Evolutionary conservation across 2,888 invertebrate species (phyloP).

Genomic region (Acanthoscelides obtectus): DNA sequence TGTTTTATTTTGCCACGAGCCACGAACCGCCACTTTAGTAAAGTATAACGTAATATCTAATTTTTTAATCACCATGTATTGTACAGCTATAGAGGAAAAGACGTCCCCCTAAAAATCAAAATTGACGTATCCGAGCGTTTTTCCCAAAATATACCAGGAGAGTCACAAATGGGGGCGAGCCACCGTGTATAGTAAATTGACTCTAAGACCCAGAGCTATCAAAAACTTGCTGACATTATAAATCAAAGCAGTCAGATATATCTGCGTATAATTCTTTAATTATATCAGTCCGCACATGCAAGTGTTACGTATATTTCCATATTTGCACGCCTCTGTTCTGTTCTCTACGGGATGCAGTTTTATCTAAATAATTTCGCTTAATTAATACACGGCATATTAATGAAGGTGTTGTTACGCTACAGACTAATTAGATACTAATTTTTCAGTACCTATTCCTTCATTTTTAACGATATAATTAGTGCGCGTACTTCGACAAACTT

Average conservation of each 20-base stretch:
- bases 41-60: too few relatives aligned
- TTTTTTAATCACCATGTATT: too few relatives aligned
- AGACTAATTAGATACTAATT: not conserved
- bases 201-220: not conserved
- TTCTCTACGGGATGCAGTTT: not conserved
- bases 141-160: too few relatives aligned
- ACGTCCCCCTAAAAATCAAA: too few relatives aligned
- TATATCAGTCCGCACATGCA: not conserved
- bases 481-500: not conserved
- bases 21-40: too few relatives aligned
- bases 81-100: too few relatives aligned
- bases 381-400: not conserved
- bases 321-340: not conserved
- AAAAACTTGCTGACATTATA: not conserved
- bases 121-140: too few relatives aligned
- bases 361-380: not conserved
- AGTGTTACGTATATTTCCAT: not conserved
- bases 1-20: too few relatives aligned
- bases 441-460: not conserved
- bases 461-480: not conserved
- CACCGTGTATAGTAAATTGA: too few relatives aligned
- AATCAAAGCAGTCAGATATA: not conserved
- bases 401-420: not conserved
- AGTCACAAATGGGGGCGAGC: too few relatives aligned
- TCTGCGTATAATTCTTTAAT: not conserved